phyloP scores from a whole-genome alignment of 2,113 vertebrate genomes.

The Cryptomyrus ogoouensis region DNA sequence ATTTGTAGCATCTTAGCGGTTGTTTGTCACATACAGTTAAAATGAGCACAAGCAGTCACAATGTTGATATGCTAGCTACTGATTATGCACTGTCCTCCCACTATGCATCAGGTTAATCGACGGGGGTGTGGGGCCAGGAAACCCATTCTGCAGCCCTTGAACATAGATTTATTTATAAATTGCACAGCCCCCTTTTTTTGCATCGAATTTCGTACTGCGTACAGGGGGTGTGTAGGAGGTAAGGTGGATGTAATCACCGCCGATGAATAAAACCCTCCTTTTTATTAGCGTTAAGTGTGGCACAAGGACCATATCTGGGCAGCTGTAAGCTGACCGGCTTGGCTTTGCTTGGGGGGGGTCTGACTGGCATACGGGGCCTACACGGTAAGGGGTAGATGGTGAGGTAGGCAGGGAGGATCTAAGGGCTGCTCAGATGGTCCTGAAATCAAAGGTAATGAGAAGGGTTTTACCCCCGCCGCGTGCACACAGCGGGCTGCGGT shows the following conservation, averaged over 20 bases:
- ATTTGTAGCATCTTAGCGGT: conserved; percentile 53
- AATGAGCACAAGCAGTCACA: conserved; percentile 52
- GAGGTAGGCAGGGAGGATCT: not conserved
- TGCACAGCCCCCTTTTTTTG: not conserved
- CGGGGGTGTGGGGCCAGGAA: not conserved
- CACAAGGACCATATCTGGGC: not conserved
- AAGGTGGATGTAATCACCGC: not conserved
- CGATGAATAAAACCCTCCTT: not conserved
- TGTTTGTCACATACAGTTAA: conserved; percentile 47
- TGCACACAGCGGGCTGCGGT: not conserved
- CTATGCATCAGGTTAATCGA: not conserved
- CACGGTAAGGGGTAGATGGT: not conserved
- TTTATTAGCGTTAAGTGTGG: not conserved
- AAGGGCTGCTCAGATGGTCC: not conserved
- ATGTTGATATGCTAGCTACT: conserved; percentile 46
- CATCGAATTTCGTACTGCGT: not conserved
- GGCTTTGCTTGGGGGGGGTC: not conserved
- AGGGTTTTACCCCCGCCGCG: not conserved
- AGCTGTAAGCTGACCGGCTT: not conserved
- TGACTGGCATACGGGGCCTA: not conserved
- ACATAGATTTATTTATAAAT: not conserved
- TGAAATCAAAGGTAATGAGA: conserved; percentile 15
- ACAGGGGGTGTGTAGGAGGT: not conserved
- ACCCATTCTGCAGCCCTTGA: not conserved
- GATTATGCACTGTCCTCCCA: not conserved